phyloP scores from a whole-genome alignment of 2,113 vertebrate genomes.

The Peromyscus polionotus region DNA sequence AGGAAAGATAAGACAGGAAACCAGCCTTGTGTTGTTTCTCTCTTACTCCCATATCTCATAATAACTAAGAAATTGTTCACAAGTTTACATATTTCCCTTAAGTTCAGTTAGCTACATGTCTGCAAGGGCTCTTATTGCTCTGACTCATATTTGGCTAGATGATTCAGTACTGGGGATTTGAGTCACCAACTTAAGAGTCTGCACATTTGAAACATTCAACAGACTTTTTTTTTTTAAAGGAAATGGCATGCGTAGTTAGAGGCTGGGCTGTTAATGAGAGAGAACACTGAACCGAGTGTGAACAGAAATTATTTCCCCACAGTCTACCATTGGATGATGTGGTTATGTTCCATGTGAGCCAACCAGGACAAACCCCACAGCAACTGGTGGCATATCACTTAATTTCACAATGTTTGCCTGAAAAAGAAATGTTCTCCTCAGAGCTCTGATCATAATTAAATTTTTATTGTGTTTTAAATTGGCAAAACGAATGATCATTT shows the following conservation, averaged over 20 bases:
- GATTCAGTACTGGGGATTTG: constrained; percentile 76
- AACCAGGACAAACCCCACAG: constrained; percentile 43
- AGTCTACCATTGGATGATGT: constrained; percentile 60
- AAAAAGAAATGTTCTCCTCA: constrained; percentile 53
- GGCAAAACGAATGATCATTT: constrained; percentile 33
- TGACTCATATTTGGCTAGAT: constrained; percentile 73
- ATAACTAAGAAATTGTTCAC: constrained; percentile 64
- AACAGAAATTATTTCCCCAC: constrained; percentile 49
- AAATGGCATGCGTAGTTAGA: constrained; percentile 76
- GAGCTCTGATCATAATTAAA: neutral
- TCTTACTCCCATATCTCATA: neutral
- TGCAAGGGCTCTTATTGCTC: constrained; percentile 75
- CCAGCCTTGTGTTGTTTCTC: neutral
- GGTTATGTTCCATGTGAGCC: constrained; percentile 75
- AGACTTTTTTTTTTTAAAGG: constrained; percentile 63
- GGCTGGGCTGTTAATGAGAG: constrained; percentile 73
- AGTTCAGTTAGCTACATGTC: constrained; percentile 65
- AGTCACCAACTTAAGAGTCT: constrained; percentile 72
- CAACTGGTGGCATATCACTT: neutral
- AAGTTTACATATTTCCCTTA: constrained; percentile 11
- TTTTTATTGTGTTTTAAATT: constrained; percentile 36
- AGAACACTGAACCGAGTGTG: constrained; percentile 69
- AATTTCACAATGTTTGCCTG: constrained; percentile 32
- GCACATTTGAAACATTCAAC: constrained; percentile 74
- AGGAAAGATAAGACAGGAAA: neutral